Evolutionary conservation across 2,888 invertebrate species (phyloP), one percentile per base, ranked within the genome.

Genomic region (Scelioninae gen. 1): DNA sequence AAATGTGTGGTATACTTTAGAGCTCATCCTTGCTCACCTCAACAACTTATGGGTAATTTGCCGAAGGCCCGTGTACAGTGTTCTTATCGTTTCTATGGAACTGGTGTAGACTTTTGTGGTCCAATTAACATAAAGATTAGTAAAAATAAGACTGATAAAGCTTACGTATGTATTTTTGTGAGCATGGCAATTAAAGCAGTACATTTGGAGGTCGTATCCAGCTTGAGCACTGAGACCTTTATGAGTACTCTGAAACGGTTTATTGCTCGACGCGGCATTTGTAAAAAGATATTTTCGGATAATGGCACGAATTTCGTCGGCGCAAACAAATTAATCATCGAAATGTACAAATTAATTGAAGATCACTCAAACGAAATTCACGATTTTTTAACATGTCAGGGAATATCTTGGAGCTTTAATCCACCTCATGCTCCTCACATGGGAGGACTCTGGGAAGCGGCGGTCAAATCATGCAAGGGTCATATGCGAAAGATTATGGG

Each of bases 41-140:
- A 43, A n/a, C 83, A 63, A 43, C 11, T 83, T 0, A 79, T 79
- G 74, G 69, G 79, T 9, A 56, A 75, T 38, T 55, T 79, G 11
- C 88, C 88, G 0, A 43, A 16, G 11, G 16, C 76, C 5, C 29
- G 87, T 31, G 85, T 86, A 0, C 71, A 55, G 9, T 83, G 84
- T 13, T 38, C 76, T 8, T 55, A 60, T 0, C 78, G 86, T 43
- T 87, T 88, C 51, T 16, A 34, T 0, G 55, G 56, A 7, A 49
- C 71, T 38, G 87, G 86, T 4, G 62, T 86, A 0, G 72, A 79
- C 34, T 79, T 55, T 40, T 68, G 69, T 5, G 75, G 65, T 3
- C 68, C 75, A 32, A 32, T 69, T 55, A 15, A 47, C 47, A 47
- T 47, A 47, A 47, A 47, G 11, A 32, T 38, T 7, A 51, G 65